Evolutionary conservation across 2,113 vertebrate genomes (phyloP).

Genomic region (Cephalopterus ornatus): DNA sequence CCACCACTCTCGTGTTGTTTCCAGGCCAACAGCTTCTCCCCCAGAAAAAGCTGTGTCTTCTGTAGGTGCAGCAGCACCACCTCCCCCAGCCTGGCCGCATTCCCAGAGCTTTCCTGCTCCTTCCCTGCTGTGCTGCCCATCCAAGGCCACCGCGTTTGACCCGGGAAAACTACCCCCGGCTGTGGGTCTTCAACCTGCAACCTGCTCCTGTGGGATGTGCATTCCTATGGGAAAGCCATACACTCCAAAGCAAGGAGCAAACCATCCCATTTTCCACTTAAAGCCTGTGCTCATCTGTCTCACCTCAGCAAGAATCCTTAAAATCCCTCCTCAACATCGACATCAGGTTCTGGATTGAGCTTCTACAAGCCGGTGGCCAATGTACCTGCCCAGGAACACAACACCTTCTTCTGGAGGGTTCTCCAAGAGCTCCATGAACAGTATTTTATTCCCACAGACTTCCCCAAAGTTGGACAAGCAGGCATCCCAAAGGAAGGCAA

Average conservation of each 20-base stretch:
- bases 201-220: fast-evolving
- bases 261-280: neutral
- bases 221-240: fast-evolving
- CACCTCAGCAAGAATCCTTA: neutral
- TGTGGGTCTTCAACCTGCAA: neutral
- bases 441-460: neutral
- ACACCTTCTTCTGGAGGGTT: neutral
- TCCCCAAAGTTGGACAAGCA: neutral
- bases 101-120: neutral
- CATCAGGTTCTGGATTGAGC: fast-evolving
- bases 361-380: neutral
- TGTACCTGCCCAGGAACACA: fast-evolving
- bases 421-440: neutral
- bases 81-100: fast-evolving
- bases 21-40: neutral
- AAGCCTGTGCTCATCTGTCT: neutral
- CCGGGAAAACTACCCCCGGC: fast-evolving
- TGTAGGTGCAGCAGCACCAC: no score
- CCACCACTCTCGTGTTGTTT: fast-evolving
- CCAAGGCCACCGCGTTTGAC: fast-evolving
- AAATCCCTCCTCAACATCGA: fast-evolving
- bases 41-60: neutral
- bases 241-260: neutral
- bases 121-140: neutral
- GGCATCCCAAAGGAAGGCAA: neutral